phyloP scores from a whole-genome alignment of 2,797 vertebrate species.

The Catostomus latipinnis region DNA sequence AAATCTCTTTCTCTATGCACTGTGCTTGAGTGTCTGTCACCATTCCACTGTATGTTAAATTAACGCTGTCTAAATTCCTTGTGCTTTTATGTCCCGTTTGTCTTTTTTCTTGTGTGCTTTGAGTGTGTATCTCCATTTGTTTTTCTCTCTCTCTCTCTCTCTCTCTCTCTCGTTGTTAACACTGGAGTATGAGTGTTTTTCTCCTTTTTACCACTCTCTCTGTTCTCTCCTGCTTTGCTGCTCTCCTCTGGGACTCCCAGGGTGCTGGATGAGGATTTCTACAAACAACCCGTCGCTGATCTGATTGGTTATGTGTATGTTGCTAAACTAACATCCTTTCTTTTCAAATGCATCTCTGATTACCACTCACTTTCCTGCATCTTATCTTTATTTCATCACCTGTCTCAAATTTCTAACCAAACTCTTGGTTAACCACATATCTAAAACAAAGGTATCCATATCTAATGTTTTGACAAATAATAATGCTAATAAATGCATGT shows the following conservation, averaged over 20 bases:
- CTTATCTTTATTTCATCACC: conserved; percentile 10
- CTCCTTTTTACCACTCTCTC: conserved; percentile 83
- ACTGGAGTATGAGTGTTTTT: conserved; percentile 72
- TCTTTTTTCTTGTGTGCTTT: not conserved
- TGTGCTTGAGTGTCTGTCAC: not conserved
- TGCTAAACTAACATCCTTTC: conserved; percentile 87
- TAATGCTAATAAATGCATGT: conserved; percentile 21
- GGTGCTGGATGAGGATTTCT: conserved; percentile 99
- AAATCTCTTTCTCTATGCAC: not conserved
- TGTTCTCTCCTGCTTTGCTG: conserved; percentile 88
- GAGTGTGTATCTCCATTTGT: not conserved
- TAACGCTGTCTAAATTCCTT: not conserved
- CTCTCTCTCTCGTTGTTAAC: conserved; percentile 5
- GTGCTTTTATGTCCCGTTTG: not conserved
- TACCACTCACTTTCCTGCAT: conserved; percentile 46
- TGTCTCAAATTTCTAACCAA: conserved; percentile 13
- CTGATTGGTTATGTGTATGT: conserved; percentile 99
- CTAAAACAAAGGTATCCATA: not conserved
- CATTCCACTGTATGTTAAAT: not conserved
- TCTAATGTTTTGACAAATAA: not conserved
- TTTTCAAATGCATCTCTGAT: conserved; percentile 59
- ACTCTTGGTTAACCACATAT: conserved; percentile 6
- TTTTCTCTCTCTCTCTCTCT: not conserved
- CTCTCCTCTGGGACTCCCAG: conserved; percentile 91
- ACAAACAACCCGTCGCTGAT: conserved; percentile 99